phyloP scores from a whole-genome alignment of 2,888 invertebrate species.

The Orthosia gothica region DNA sequence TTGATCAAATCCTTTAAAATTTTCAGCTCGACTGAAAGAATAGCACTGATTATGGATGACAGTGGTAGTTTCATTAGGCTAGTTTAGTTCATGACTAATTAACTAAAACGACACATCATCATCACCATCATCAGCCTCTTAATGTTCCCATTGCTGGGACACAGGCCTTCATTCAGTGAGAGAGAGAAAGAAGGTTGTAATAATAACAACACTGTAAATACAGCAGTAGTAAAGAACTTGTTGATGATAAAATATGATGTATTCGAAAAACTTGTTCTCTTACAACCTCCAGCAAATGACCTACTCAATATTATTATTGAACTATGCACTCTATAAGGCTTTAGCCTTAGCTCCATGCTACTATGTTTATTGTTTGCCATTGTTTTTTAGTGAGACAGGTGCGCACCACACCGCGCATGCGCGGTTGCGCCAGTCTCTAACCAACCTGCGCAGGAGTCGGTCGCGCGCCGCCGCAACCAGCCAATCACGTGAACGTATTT shows the following conservation, averaged over 20 bases:
- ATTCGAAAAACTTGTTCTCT: conserved; percentile 39
- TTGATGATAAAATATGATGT: conserved; percentile 28
- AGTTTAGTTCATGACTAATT: too few species aligned
- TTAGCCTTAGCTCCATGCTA: conserved; percentile 68
- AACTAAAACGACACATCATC: too few species aligned
- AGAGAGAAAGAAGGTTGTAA: too few species aligned
- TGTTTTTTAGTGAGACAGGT: conserved; percentile 88
- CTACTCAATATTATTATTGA: conserved; percentile 67
- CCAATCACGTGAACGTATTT: conserved; percentile 68
- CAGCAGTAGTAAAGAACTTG: not conserved
- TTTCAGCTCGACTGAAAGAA: too few species aligned
- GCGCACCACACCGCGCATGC: conserved; percentile 74
- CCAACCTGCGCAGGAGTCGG: conserved; percentile 82
- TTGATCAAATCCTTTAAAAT: too few species aligned
- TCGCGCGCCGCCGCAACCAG: conserved; percentile 67
- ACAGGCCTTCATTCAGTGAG: too few species aligned
- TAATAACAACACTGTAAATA: not conserved
- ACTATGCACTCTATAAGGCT: conserved; percentile 65
- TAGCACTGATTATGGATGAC: too few species aligned
- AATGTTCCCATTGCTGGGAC: too few species aligned
- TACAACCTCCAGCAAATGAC: conserved; percentile 56
- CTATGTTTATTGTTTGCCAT: conserved; percentile 85
- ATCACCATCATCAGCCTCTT: too few species aligned
- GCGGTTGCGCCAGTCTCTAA: conserved; percentile 80
- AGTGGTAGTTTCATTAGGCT: too few species aligned